Base-by-base conservation (phyloP, 1,140 invertebrate species). In the silkworm (Bombyx mori) region DNA sequence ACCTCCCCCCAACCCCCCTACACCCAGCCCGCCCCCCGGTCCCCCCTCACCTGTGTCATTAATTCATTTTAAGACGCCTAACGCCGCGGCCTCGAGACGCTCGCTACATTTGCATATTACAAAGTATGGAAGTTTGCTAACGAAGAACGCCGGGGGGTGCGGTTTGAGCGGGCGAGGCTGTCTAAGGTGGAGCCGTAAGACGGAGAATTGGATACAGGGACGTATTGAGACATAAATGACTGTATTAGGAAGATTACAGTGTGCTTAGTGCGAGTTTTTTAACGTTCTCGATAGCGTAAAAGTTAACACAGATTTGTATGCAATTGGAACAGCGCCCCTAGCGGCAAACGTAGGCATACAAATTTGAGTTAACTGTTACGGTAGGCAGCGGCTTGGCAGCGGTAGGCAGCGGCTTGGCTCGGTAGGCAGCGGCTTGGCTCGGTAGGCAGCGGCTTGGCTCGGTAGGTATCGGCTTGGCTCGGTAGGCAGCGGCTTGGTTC, bases 101-200 rank as follows among this genome's bases (percentile, higher is more conserved):
- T 77, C 68, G 64, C 69, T 66, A 78, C 83, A 86, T 86, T 86
- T 83, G 83, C 83, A 86, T 86, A 84, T 86, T 84, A 86, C 81
- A 86, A 86, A 86, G 83, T 86, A 84, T 86, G 79, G 82, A 86
- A 86, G 81, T 86, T 85, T 72, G 71, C 79, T 86, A 86, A 86
- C 82, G 80, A 86, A 82, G 63, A 67, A 63, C 60, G 72, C 66
- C 12, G 63, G 57, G n/a, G 46, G 43, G 44, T 49, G 22, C 49
- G 50, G 47, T 45, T 5, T 56, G 66, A 51, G 62, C 58, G 47
- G 35, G 53, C 65, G 64, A 71, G 67, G 61, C 51, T 69, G 70
- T 72, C 77, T 80, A 82, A 77, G 79, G 73, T 81, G 75, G 72
- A 71, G 66, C 69, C 71, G 79, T 81, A 82, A 82, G 81, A 82